phyloP scores from a whole-genome alignment of 2,797 vertebrate species.

The Gallinago solitaria region DNA sequence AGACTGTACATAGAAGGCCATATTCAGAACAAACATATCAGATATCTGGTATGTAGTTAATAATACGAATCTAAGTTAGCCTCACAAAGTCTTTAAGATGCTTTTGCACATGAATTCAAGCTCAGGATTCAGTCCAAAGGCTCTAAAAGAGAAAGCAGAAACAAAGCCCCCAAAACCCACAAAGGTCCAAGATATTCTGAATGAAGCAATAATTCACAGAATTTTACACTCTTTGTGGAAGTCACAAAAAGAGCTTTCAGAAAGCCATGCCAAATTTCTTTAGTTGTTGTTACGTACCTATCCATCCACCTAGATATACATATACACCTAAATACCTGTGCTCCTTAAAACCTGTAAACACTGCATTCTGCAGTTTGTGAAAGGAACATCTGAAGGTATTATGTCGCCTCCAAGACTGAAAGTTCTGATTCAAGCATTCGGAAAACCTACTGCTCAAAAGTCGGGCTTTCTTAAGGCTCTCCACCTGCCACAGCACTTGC shows the following conservation, averaged over 20 bases:
- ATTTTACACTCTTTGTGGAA: not conserved
- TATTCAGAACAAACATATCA: not conserved
- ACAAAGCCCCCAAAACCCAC: not conserved
- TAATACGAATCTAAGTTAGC: not conserved
- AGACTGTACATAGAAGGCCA: not conserved
- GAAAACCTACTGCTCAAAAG: not conserved
- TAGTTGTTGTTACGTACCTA: not conserved
- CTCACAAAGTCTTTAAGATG: not conserved
- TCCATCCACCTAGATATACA: not conserved
- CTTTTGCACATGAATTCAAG: not conserved
- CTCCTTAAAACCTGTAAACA: not conserved
- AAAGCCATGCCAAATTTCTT: not conserved
- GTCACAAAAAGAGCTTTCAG: not conserved
- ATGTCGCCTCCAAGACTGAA: not conserved
- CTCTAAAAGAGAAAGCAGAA: not conserved
- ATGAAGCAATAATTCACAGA: not conserved
- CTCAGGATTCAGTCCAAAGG: not conserved
- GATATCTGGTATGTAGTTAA: not conserved
- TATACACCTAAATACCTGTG: not conserved
- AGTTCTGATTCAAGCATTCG: not conserved
- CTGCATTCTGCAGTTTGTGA: not conserved
- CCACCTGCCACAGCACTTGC: not conserved
- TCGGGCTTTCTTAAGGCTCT: not conserved
- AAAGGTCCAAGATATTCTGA: not conserved
- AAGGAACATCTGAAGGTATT: not conserved